Base-by-base conservation (phyloP, 2,797 vertebrate genomes). In the Eutrigla gurnardus region DNA sequence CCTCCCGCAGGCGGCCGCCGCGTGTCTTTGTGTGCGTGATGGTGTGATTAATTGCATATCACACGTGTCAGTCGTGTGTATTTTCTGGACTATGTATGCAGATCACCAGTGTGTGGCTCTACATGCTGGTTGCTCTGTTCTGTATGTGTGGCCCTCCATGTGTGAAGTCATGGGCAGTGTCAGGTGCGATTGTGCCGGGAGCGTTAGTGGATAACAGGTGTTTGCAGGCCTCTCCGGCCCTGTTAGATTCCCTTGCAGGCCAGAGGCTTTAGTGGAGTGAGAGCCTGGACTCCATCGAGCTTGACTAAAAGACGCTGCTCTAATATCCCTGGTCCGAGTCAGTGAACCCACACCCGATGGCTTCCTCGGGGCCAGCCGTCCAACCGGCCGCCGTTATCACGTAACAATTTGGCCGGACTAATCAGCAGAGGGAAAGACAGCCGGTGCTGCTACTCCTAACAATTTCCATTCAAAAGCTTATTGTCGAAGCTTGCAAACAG, bases 321-420 rank as follows among this genome's bases (percentile, higher is more conserved):
- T 83, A 85, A 90, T 87, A 86, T 90, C 84, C 81, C 65, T 10
- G 80, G 85, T 89, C 85, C 84, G 86, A 88, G 75, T 87, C 79
- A 59, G 83, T 84, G 84, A 88, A 86, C 87, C 86, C 81, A 5
- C 69, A 78, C 84, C 60, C 68, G 86, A 83, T 88, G 73, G 86
- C 84, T 77, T 90, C 86, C 88, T 88, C 72, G 43, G 75, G 84
- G 82, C 80, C 66, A 61, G 81, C 77, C 85, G 75, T 71, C 81
- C 75, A 39, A 70, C 74, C 32, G 73, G 76, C 77, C 84, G 76
- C 75, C 77, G 73, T 86, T 86, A 77, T 80, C 81, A 80, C 12
- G 4, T 68, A 84, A 89, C 88, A 91, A 89, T 87, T 78, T 80
- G 84, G 80, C 76, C 78, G 78, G 75, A 84, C 75, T 88, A 85